A percentile compares a stretch with the other conserved stretches of the same genome.
Conservation (phyloP, 2,113 vertebrate genomes). For the Grus americana region DNA sequence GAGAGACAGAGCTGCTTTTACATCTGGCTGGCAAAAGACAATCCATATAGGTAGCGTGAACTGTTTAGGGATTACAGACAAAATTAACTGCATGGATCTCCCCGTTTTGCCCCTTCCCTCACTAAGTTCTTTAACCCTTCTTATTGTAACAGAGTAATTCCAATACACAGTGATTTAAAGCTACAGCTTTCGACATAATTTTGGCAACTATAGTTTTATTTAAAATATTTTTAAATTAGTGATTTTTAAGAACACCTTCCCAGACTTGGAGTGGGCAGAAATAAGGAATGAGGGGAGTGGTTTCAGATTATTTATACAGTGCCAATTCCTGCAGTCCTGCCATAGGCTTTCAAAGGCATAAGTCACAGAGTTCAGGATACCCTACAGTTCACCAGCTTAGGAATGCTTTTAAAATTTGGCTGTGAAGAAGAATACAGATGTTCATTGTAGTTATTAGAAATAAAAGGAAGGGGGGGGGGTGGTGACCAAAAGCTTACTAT, state of each 20-base stretch:
- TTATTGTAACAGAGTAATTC: slow-evolving; percentile 1
- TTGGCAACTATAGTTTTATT: not conserved
- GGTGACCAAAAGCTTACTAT: not conserved
- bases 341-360: not conserved
- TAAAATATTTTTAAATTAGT: not conserved
- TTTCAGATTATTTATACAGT: not conserved
- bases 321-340: not conserved
- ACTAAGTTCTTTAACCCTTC: not conserved
- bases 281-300: not conserved
- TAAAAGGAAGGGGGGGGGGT: not conserved
- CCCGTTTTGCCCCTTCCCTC: not conserved
- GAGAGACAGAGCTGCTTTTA: slow-evolving; percentile 18
- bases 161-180: not conserved
- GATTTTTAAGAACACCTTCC: not conserved
- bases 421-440: not conserved
- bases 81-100: slow-evolving; percentile 26
- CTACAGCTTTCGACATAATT: not conserved
- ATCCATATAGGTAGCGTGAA: not conserved
- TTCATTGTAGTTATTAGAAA: not conserved
- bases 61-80: slow-evolving; percentile 7
- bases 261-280: not conserved
- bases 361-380: not conserved
- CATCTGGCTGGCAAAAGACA: not conserved
- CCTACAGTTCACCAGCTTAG: not conserved
- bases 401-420: slow-evolving; percentile 4